Base-by-base conservation (phyloP, 2,888 invertebrate species). In the Diplazon laetatorius region DNA sequence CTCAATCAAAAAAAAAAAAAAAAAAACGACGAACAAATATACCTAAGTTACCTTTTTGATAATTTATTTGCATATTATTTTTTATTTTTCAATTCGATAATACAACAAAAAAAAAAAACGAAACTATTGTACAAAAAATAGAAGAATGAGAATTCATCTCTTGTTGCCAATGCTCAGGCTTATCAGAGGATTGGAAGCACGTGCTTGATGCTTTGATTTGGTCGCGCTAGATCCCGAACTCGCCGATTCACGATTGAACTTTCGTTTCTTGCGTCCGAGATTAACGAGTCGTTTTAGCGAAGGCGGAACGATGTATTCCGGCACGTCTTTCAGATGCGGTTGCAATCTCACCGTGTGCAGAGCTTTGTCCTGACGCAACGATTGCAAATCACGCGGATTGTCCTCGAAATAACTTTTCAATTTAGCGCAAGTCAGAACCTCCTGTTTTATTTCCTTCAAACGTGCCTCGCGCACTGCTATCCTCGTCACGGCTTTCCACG, bases 391-490 rank as follows among this genome's bases (percentile, higher is more conserved):
- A 4, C 94, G 93, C 0, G 98, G 97, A 91, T 99, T 97, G 84
- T 98, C 97, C 87, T 97, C 96, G 90, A 99, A 99, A 91, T 97
- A 98, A 20, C 96, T 95, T 93, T 97, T 98, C 20, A 99, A 91
- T 90, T 97, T 98, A 89, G 97, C 94, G 80, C 97, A 98, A 90
- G 97, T 97, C 80, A 99, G 93, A 74, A 99, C 95, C 92, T 99
- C 99, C 75, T 94, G 94, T 90, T 97, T 97, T 85, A 99, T 99
- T 93, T 99, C 99, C 89, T 97, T 97, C 60, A 99, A 92, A 20
- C 99, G 93, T 0, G 99, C 98, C 91, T 99, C 98, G 57, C 97
- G 93, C 1, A 99, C 96, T 0, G 98, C 98, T 77, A 97, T 95
- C 86, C 96, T 94, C 0, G 99, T 99, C 8, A 98, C 97, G 0